A percentile compares a stretch with the other conserved stretches of the same genome.
phyloP scores from a whole-genome alignment of 2,797 vertebrate species.

The Cyprinodon diabolis region DNA sequence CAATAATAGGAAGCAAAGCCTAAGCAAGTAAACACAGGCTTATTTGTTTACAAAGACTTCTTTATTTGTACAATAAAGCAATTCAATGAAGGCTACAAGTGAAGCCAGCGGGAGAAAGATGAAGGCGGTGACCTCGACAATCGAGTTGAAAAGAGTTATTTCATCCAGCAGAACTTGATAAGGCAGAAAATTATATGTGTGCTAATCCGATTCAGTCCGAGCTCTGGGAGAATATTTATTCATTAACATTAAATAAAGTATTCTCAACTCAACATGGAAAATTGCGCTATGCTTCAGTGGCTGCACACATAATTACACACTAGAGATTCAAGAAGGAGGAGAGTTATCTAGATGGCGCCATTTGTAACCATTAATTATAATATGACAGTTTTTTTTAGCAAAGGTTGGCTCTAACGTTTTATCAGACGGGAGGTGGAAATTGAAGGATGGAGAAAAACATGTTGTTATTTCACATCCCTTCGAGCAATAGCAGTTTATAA shows the following conservation, averaged over 20 bases:
- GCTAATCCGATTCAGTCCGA: constrained; percentile 60
- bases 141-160: constrained; percentile 35
- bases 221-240: constrained; percentile 55
- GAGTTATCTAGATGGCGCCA: constrained; percentile 48
- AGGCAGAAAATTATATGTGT: constrained; percentile 54
- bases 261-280: constrained; percentile 50
- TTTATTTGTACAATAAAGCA: constrained; percentile 22
- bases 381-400: constrained; percentile 56
- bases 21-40: constrained; percentile 30
- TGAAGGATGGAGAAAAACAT: constrained; percentile 7
- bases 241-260: constrained; percentile 61
- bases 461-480: not conserved
- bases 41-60: constrained; percentile 19
- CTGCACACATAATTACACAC: constrained; percentile 55
- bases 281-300: constrained; percentile 51
- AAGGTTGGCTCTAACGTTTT: constrained; percentile 32
- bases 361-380: constrained; percentile 66
- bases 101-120: constrained; percentile 2
- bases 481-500: not conserved
- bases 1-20: constrained; percentile 59
- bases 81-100: constrained; percentile 8
- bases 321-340: constrained; percentile 46
- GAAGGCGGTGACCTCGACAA: constrained; percentile 20
- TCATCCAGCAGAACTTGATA: constrained; percentile 42
- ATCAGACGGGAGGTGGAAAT: constrained; percentile 22